phyloP scores from a whole-genome alignment of 2,797 vertebrate species.

The Cetoscarus ocellatus region DNA sequence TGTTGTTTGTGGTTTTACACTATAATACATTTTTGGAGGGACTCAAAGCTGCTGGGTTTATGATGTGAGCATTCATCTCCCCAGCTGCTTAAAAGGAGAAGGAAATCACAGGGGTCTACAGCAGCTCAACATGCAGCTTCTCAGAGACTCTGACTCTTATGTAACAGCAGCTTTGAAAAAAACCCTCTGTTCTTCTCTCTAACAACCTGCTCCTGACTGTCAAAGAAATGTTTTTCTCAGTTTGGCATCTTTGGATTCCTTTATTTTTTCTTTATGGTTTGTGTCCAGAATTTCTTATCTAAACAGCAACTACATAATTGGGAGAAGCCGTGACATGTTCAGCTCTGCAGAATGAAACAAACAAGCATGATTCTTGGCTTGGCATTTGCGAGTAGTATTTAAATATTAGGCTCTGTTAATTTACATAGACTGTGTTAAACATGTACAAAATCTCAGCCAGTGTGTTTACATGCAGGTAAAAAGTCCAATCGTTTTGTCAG shows the following conservation, averaged over 20 bases:
- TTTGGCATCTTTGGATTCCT: slow-evolving; percentile 17
- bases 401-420: background rate
- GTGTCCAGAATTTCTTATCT: background rate
- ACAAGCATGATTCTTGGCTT: slow-evolving; percentile 3
- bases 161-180: slow-evolving; percentile 59
- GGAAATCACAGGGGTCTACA: slow-evolving; percentile 59
- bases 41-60: slow-evolving; percentile 46
- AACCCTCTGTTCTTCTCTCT: slow-evolving; percentile 57
- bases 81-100: slow-evolving; percentile 68
- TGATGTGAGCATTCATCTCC: slow-evolving; percentile 41
- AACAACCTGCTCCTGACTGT: slow-evolving; percentile 55
- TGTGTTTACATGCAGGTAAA: too few relatives aligned
- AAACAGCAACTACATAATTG: background rate
- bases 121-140: slow-evolving; percentile 64
- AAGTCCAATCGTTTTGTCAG: too few relatives aligned
- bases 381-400: background rate
- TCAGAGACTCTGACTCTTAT: slow-evolving; percentile 68
- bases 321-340: slow-evolving; percentile 1
- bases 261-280: slow-evolving; percentile 5
- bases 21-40: slow-evolving; percentile 44
- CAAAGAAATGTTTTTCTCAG: slow-evolving; percentile 2
- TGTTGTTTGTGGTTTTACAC: slow-evolving; percentile 11
- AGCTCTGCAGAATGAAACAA: background rate
- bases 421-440: background rate
- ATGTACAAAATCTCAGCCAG: too few relatives aligned